These are phyloP conservation scores for Himalopsyche japonica DNA, from an alignment of 2,888 invertebrate genomes.

Conservation along the genomic window DNA sequence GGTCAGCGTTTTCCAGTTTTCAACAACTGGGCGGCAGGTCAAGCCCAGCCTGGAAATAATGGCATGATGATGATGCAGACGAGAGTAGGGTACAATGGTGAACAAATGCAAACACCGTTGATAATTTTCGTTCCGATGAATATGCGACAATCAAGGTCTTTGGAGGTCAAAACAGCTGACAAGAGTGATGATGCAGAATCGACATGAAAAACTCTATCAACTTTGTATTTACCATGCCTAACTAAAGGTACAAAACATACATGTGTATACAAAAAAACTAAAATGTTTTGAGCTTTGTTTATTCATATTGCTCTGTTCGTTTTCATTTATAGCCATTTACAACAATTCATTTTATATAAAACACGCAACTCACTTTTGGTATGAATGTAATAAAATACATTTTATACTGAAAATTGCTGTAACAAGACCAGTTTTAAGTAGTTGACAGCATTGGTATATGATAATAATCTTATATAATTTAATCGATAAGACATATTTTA, in stretches of 20 bases:
- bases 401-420: too few relatives aligned
- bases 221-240: background rate
- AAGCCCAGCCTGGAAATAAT: background rate
- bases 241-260: background rate
- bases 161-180: background rate
- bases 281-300: too few relatives aligned
- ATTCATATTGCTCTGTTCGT: too few relatives aligned
- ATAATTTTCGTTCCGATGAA: background rate
- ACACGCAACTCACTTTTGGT: too few relatives aligned
- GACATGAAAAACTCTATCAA: background rate
- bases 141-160: background rate
- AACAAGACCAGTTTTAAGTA: too few relatives aligned
- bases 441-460: too few relatives aligned
- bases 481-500: too few relatives aligned
- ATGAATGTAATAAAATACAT: too few relatives aligned
- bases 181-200: background rate
- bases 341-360: too few relatives aligned
- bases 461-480: too few relatives aligned
- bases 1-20: constrained; percentile 49
- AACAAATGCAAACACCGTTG: background rate
- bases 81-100: background rate
- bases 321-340: too few relatives aligned
- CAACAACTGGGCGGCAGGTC: constrained; percentile 10
- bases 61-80: background rate
- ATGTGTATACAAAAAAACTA: background rate